These are phyloP conservation scores for Nephrotoma flavescens DNA, from an alignment of 2,888 invertebrate genomes.

Conservation along the genomic window DNA sequence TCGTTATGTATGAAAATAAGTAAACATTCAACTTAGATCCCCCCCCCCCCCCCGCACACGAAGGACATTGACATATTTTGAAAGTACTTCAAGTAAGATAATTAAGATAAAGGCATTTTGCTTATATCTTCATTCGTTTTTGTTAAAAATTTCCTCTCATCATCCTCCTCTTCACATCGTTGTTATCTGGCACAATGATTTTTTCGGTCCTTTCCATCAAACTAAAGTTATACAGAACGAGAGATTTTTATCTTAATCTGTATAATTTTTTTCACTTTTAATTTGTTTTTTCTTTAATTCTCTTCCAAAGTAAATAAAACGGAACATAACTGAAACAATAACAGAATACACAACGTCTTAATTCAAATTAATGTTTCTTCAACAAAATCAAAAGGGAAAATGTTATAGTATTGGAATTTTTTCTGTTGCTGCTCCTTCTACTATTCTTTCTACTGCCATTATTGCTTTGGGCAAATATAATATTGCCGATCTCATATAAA, in stretches of 20 bases:
- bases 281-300: neutral
- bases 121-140: neutral
- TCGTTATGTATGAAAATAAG: neutral
- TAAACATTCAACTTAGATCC: neutral
- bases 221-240: neutral
- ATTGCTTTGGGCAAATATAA: neutral
- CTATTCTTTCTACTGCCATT: neutral
- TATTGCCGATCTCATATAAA: too few species aligned
- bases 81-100: neutral
- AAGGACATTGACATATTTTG: neutral
- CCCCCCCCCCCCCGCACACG: too few species aligned
- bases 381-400: neutral
- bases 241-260: neutral
- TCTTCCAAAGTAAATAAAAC: neutral
- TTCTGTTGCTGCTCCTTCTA: neutral
- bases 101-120: neutral
- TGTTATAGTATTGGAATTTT: neutral
- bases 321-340: neutral
- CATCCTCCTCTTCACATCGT: neutral
- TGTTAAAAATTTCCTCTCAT: neutral
- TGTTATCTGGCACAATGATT: neutral
- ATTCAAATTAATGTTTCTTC: neutral
- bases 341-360: neutral
- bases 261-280: neutral
- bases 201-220: neutral